Percentiles rank a stretch among this genome's conserved stretches.
These are phyloP conservation scores for Melanotaenia nigrans DNA, from an alignment of 2,797 vertebrate genomes.

Conservation along the genomic window DNA sequence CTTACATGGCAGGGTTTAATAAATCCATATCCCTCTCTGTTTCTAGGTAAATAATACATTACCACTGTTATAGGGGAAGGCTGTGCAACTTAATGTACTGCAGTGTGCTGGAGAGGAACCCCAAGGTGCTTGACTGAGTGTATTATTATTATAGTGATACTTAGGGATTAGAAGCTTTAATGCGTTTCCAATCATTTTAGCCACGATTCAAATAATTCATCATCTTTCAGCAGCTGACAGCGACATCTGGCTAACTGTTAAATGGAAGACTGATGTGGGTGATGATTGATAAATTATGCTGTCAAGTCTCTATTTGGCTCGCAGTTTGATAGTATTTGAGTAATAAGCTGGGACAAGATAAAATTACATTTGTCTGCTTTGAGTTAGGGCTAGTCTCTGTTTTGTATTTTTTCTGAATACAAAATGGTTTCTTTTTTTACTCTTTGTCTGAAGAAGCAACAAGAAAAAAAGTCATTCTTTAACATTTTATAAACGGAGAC, in stretches of 20 bases:
- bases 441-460: not conserved
- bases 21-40: constrained; percentile 1
- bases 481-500: not conserved
- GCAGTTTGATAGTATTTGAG: constrained; percentile 11
- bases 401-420: not conserved
- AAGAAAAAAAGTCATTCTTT: not conserved
- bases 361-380: not conserved
- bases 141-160: constrained; percentile 10
- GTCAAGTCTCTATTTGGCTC: constrained; percentile 13
- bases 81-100: constrained; percentile 1
- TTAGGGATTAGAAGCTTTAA: not conserved
- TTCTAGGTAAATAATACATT: constrained; percentile 29
- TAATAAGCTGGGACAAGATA: not conserved
- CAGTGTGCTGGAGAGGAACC: constrained; percentile 10
- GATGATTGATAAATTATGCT: constrained; percentile 46
- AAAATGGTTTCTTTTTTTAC: not conserved
- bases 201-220: constrained; percentile 40
- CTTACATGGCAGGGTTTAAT: constrained; percentile 1
- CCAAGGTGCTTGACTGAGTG: constrained; percentile 1
- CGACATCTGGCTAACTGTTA: constrained; percentile 47
- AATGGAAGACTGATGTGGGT: constrained; percentile 6
- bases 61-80: not conserved
- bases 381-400: not conserved
- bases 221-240: constrained; percentile 44
- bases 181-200: constrained; percentile 27